Conservation (phyloP, 37 sponge, comb jelly and placozoan genomes). For the Haliclona indistincta region DNA sequence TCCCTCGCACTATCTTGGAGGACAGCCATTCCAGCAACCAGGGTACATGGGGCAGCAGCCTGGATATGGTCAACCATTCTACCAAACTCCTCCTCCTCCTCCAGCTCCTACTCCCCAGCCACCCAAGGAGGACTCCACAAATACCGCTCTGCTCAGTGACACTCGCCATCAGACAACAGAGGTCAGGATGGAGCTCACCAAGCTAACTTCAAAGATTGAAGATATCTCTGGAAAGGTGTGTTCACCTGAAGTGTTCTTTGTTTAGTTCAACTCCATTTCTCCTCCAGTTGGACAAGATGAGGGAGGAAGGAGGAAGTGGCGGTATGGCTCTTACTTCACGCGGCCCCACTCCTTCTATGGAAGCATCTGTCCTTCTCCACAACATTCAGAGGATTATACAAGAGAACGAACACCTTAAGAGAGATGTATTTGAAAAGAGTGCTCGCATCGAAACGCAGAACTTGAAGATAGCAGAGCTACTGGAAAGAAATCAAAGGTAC, state of each 20-base stretch:
- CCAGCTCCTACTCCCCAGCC: slow-evolving; percentile 37
- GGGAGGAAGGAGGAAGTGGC: slow-evolving; percentile 35
- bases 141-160: slow-evolving; percentile 68
- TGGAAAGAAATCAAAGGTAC: slow-evolving; percentile 90
- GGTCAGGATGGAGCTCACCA: slow-evolving; percentile 72
- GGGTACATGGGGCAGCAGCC: slow-evolving; percentile 12
- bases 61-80: slow-evolving; percentile 11
- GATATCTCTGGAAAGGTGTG: slow-evolving; percentile 68
- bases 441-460: slow-evolving; percentile 91
- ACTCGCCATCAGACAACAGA: slow-evolving; percentile 83
- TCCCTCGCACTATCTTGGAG: slow-evolving; percentile 31
- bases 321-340: slow-evolving; percentile 20
- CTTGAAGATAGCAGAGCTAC: slow-evolving; percentile 86
- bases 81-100: slow-evolving; percentile 37
- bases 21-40: slow-evolving; percentile 26
- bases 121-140: slow-evolving; percentile 19
- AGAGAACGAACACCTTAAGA: slow-evolving; percentile 88
- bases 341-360: slow-evolving; percentile 78
- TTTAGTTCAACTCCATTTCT: not conserved
- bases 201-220: slow-evolving; percentile 74
- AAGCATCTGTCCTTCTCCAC: slow-evolving; percentile 85
- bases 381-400: slow-evolving; percentile 92
- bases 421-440: slow-evolving; percentile 93
- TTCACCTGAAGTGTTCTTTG: not conserved
- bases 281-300: slow-evolving; percentile 58